Conservation (phyloP, 92 coral and sea anemone genomes). For the Micromussa lordhowensis region DNA sequence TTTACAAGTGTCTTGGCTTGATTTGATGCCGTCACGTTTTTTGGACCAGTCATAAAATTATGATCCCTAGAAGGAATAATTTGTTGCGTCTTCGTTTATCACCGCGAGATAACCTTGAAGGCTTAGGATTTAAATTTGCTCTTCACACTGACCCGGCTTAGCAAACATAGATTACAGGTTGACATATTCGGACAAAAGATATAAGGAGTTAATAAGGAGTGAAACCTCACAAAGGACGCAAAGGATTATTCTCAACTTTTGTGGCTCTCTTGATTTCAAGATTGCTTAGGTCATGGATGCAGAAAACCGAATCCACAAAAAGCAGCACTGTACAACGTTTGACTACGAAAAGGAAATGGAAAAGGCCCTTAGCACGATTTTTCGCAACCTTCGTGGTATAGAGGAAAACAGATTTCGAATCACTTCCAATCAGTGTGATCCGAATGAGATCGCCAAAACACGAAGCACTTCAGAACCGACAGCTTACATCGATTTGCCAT, state of each 20-base stretch:
- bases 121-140: neutral
- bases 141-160: neutral
- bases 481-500: neutral
- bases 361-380: conserved; percentile 46
- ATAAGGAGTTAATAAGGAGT: conserved; percentile 10
- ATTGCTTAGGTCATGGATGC: conserved; percentile 10
- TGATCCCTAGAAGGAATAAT: neutral
- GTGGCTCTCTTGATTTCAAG: neutral
- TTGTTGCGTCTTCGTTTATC: neutral
- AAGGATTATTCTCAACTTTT: neutral
- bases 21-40: neutral
- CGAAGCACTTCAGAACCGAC: neutral
- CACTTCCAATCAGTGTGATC: neutral
- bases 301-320: neutral
- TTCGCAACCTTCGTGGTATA: conserved; percentile 54
- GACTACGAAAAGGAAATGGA: conserved; percentile 62
- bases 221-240: neutral
- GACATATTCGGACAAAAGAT: neutral
- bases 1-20: neutral
- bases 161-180: neutral
- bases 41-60: neutral
- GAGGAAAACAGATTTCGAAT: conserved; percentile 38
- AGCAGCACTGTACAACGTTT: neutral
- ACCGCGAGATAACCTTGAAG: neutral
- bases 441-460: neutral